Percentiles rank a stretch among this genome's conserved stretches.
These are phyloP conservation scores for Furcula furcula DNA, from an alignment of 2,888 invertebrate genomes.

Conservation along the genomic window DNA sequence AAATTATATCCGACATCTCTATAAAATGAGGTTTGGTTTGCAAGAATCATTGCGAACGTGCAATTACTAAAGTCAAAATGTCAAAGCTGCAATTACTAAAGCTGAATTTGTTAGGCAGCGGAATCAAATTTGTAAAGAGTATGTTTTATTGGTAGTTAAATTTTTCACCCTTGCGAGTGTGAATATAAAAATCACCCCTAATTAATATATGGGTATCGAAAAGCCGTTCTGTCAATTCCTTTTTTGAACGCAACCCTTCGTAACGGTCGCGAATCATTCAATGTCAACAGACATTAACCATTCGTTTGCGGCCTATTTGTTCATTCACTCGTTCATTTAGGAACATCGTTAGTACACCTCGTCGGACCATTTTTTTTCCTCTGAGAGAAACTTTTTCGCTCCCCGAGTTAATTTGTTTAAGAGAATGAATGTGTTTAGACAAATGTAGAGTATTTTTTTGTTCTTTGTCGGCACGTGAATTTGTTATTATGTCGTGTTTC, in stretches of 20 bases:
- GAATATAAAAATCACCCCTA: constrained; percentile 22
- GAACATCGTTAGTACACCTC: constrained; percentile 45
- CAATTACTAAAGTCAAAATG: too few relatives aligned
- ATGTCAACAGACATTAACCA: constrained; percentile 53
- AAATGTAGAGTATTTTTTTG: constrained; percentile 42
- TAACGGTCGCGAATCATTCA: constrained; percentile 55
- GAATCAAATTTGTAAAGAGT: too few relatives aligned
- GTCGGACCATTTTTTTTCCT: constrained; percentile 28
- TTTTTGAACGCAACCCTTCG: constrained; percentile 36
- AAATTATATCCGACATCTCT: too few relatives aligned
- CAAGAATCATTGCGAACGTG: too few relatives aligned
- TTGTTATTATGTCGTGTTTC: constrained; percentile 32
- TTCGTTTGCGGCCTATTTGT: constrained; percentile 55
- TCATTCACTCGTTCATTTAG: constrained; percentile 56
- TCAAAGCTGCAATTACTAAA: too few relatives aligned
- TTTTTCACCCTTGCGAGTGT: too few relatives aligned
- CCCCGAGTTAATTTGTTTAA: constrained; percentile 54
- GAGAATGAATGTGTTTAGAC: constrained; percentile 53
- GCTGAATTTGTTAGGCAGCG: too few relatives aligned
- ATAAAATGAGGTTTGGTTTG: too few relatives aligned
- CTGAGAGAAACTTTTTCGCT: constrained; percentile 27
- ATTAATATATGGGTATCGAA: constrained; percentile 28
- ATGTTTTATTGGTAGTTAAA: too few relatives aligned
- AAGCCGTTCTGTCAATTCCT: constrained; percentile 31
- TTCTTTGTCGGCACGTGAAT: constrained; percentile 40